These are phyloP conservation scores for Pristionchus maxplancki DNA, from an alignment of 2,888 invertebrate species.

Conservation along the genomic window DNA sequence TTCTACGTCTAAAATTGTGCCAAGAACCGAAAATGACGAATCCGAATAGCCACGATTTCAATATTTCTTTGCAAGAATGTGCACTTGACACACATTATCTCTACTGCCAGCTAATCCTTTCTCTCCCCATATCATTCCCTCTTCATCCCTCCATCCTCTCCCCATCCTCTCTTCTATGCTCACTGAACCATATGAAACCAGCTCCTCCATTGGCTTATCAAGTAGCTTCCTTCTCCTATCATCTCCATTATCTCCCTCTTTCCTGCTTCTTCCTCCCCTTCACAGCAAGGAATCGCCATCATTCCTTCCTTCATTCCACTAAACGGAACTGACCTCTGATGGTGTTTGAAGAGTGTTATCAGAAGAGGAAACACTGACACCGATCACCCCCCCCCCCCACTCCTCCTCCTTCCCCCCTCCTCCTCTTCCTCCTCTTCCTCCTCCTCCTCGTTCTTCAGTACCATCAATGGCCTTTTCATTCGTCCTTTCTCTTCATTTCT, in stretches of 20 bases:
- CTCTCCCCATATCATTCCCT: not conserved
- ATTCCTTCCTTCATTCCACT: not conserved
- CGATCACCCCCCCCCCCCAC: too few species aligned
- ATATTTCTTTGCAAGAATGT: not conserved
- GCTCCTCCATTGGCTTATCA: conserved; percentile 4
- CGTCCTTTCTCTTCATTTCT: not conserved
- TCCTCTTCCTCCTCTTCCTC: not conserved
- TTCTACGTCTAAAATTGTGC: not conserved
- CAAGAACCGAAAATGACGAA: not conserved
- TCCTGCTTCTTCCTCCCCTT: not conserved
- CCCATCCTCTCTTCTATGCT: conserved; percentile 22
- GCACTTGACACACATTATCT: conserved; percentile 24
- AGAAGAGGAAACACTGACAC: not conserved
- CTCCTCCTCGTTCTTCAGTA: not conserved
- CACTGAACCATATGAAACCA: conserved; percentile 36
- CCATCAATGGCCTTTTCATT: not conserved
- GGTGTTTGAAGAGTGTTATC: conserved; percentile 16
- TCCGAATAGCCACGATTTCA: not conserved
- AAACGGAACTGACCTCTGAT: conserved; percentile 5
- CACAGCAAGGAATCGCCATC: not conserved
- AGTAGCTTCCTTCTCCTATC: conserved; percentile 41
- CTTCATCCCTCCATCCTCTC: not conserved
- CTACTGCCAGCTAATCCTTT: conserved; percentile 24
- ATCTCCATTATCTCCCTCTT: not conserved
- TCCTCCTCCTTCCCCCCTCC: not conserved